Base-by-base conservation (phyloP, 37 sponge, comb jelly and placozoan species). In the Halichondria panicea region DNA sequence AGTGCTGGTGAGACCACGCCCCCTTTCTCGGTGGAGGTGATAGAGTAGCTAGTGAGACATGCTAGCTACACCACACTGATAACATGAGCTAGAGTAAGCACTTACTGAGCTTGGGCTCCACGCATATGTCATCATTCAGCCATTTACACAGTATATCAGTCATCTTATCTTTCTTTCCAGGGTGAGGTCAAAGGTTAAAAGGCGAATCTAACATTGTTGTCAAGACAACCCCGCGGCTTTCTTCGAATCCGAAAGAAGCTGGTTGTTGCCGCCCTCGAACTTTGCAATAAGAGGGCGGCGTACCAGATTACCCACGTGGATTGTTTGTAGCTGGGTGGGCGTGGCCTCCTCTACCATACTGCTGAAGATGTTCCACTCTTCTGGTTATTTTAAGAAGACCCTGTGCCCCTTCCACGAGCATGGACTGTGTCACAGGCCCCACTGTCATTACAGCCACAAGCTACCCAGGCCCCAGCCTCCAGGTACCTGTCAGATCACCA, bases 121-220 rank as follows among this genome's bases (percentile, higher is more conserved):
- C 30, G 25, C 58, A n/a, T 1, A 93, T 68, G 21, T 97, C 92
- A 13, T 97, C 82, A 70, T 93, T 97, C 11, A 97, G 66, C 97
- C 97, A 97, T 18, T 78, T 78, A 65, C 97, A 97, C 65, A 97
- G 84, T 31, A 97, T 93, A 6, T 90, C 97, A 12, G 97, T 91
- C 97, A 97, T 97, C 37, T 41, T 63, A n/a, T n/a, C n/a, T n/a
- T n/a, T n/a, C n/a, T n/a, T n/a, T n/a, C n/a, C n/a, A n/a, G n/a
- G n/a, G n/a, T n/a, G n/a, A n/a, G n/a, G n/a, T n/a, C n/a, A n/a
- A n/a, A n/a, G n/a, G n/a, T n/a, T n/a, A n/a, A n/a, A n/a, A n/a
- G n/a, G n/a, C n/a, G n/a, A n/a, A n/a, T n/a, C n/a, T n/a, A n/a
- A n/a, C n/a, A n/a, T n/a, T n/a, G n/a, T n/a, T n/a, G n/a, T n/a